Evolutionary conservation across 2,888 invertebrate genomes (phyloP).

Genomic region (Leucophenga maculata): DNA sequence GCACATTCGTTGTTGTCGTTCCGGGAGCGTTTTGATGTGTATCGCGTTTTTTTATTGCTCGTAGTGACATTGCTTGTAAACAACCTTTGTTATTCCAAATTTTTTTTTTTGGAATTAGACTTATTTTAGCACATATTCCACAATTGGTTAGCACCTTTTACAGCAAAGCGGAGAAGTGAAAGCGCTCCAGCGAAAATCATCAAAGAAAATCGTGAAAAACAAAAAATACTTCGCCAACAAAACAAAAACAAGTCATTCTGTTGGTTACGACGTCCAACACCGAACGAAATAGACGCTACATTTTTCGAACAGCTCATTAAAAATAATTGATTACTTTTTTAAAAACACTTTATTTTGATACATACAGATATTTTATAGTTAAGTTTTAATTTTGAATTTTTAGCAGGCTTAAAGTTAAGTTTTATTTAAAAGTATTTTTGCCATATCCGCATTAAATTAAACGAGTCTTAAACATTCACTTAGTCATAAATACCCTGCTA

Average conservation of each 20-base stretch:
- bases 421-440: too few relatives aligned
- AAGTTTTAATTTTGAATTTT: too few relatives aligned
- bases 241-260: constrained; percentile 13
- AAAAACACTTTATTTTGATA: too few relatives aligned
- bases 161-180: constrained; percentile 9
- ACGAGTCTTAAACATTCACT: too few relatives aligned
- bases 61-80: constrained; percentile 68
- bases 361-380: too few relatives aligned
- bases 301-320: too few relatives aligned
- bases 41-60: constrained; percentile 71
- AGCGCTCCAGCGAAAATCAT: neutral
- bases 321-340: too few relatives aligned
- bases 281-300: too few relatives aligned
- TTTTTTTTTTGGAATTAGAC: neutral
- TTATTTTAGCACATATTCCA: neutral
- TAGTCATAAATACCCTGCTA: too few relatives aligned
- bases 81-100: neutral
- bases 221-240: constrained; percentile 5
- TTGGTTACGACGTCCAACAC: too few relatives aligned
- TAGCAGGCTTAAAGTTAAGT: too few relatives aligned
- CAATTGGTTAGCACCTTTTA: constrained; percentile 3
- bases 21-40: constrained; percentile 42
- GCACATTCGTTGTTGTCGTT: constrained; percentile 29
- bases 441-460: too few relatives aligned
- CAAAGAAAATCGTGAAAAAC: constrained; percentile 12